Evolutionary conservation across 2,113 vertebrate species (phyloP), one percentile per base, ranked within the genome.

Genomic region (Lutjanus erythropterus): DNA sequence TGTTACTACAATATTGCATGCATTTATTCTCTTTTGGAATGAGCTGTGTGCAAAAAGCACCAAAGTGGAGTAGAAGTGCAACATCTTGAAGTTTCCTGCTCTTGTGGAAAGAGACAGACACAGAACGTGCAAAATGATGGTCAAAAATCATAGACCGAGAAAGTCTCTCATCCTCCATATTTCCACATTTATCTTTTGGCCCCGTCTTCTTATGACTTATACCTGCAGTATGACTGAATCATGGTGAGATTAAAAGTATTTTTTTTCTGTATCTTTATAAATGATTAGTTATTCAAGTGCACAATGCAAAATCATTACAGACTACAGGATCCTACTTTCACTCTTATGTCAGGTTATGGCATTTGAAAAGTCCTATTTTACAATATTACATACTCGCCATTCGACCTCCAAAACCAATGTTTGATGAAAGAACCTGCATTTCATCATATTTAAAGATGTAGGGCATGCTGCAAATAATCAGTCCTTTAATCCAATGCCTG

Each of bases 41-140:
- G 18, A 84, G 75, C 71, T 62, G 61, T 81, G 71, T 79, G 80
- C 52, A 83, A 86, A 80, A 80, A 83, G 78, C 80, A 91, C 86
- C 71, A 78, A 78, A 84, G 58, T 86, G 79, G 74, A 85, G 53
- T 56, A 18, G 21, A 72, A 83, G 88, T 87, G 89, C 75, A 86
- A 79, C 56, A 47, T 70, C 23, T 41, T 49, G 5, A 81, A 66
- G 37, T 35, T 67, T 74, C 59, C 73, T 78, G 55, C 65, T 72
- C 53, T 70, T 35, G 68, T 85, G 71, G 67, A 79, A 79, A 81
- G 69, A 3, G 19, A 74, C 33, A 84, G 64, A 78, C 11, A 53
- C 58, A 59, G 50, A 86, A 89, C 83, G 88, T 92, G 74, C 80
- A 83, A 81, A 78, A 78, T 8, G 41, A 81, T 37, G 46, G 41